Base-by-base conservation (phyloP, 53 echinoderm and acorn worm genomes). In the Echinometra lucunter region DNA sequence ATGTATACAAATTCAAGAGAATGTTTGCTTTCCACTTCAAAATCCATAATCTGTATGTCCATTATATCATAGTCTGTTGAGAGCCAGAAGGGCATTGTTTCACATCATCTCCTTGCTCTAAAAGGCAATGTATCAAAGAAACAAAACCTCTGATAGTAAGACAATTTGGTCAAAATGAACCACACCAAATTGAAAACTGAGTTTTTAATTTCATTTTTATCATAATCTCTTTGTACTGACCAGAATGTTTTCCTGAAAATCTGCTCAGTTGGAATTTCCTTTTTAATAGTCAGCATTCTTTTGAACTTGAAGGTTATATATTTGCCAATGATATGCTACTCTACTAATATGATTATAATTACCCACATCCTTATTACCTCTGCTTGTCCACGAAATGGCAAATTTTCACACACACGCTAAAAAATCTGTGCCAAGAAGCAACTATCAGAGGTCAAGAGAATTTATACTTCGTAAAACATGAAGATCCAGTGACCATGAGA, bases 361-460 rank as follows among this genome's bases (percentile, higher is more conserved):
- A 85, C 53, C 53, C n/a, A 47, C n/a, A 85, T 85, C 85, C 85
- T 28, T 28, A n/a, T 49, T 3, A 0, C 49, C 49, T 28, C 85
- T 6, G 23, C 47, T 53, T 85, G 28, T 85, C 2, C 53, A 85
- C 30, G 28, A 85, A 85, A 47, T 85, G 47, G 19, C 85, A 85
- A 47, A 17, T n/a, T 85, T 85, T 85, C 53, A 53, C 49, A 85
- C 47, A 47, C 85, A 85, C 47, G 30, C 53, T 49, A 3, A 3
- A 85, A 85, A 85, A 27, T 85, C 85, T 27, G 85, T 85, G 85
- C 85, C 85, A 85, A 85, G 85, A 85, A 85, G 85, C 49, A 47
- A 53, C 49, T 53, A 49, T 85, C 37, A 45, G 11, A 85, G 53
- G 85, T 85, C 53, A 85, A 28, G 28, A 49, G 23, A 16, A 49